Conservation (phyloP, 2,113 vertebrate genomes). For the Hyperoodon ampullatus region DNA sequence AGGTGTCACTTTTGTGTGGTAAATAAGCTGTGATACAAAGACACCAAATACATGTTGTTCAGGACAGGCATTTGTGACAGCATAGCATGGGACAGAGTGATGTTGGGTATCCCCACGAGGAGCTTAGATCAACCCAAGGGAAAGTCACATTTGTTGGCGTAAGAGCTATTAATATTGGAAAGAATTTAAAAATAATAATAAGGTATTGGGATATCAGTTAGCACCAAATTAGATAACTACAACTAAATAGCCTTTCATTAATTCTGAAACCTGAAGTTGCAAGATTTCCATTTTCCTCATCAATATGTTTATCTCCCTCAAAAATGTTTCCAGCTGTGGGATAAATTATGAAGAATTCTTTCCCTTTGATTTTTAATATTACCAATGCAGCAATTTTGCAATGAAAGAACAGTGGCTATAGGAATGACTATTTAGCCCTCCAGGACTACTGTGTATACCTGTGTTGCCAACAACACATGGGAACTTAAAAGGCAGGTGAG, state of each 20-base stretch:
- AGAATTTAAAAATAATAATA: neutral
- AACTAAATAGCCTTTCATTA: neutral
- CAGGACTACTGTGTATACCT: neutral
- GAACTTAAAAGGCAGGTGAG: neutral
- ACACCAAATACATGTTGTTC: rapidly evolving
- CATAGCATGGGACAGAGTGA: neutral
- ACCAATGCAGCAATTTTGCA: neutral
- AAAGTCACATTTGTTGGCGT: neutral
- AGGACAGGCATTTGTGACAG: neutral
- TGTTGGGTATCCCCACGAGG: neutral
- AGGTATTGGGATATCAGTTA: neutral
- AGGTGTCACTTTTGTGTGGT: neutral
- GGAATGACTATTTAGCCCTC: neutral
- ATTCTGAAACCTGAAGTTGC: neutral
- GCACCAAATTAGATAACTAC: neutral
- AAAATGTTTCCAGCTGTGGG: neutral
- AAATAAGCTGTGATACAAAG: neutral
- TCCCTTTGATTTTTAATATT: neutral
- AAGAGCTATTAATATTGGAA: neutral
- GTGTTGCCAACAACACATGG: neutral
- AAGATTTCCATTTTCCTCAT: neutral
- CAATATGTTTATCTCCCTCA: constrained; percentile 15
- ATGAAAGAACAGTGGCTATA: neutral
- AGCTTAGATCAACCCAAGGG: neutral
- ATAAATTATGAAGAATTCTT: neutral